phyloP scores from a whole-genome alignment of 2,888 invertebrate species.

The Ormyrus labotus region DNA sequence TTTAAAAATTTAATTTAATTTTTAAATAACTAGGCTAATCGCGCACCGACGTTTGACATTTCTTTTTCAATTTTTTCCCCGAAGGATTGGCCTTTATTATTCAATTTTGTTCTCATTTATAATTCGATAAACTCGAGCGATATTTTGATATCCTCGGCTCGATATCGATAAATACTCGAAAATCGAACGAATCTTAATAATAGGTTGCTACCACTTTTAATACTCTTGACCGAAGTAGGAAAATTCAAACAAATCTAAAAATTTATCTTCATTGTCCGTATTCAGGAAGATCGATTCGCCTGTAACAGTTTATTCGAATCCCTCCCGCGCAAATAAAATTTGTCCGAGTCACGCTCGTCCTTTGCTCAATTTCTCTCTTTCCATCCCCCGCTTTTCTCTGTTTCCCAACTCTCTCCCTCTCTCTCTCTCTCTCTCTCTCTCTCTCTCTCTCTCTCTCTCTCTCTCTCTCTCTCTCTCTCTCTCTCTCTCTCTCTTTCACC shows the following conservation, averaged over 20 bases:
- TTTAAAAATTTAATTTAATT: no score
- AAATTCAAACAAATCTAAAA: constrained; percentile 28
- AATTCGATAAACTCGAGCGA: no score
- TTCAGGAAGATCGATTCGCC: constrained; percentile 12
- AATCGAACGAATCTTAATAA: no score
- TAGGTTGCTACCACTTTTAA: no score
- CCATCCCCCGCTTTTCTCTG: no score
- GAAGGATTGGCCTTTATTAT: no score
- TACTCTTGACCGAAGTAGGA: background rate
- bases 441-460: background rate
- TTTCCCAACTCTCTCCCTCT: background rate
- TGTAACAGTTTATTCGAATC: constrained; percentile 52
- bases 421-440: constrained; percentile 17
- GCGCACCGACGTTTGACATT: no score
- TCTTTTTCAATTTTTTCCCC: no score
- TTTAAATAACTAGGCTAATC: no score
- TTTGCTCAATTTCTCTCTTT: constrained; percentile 28
- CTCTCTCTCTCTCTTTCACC: background rate
- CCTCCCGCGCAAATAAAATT: constrained; percentile 63
- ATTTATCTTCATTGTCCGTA: constrained; percentile 14
- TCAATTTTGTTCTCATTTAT: no score
- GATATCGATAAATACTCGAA: no score
- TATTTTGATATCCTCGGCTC: no score
- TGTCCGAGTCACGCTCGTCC: constrained; percentile 61
- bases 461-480: constrained; percentile 16